Evolutionary conservation across 2,888 invertebrate genomes (phyloP), one percentile per base, ranked within the genome.

Genomic region (Lasioglossum villosulum): DNA sequence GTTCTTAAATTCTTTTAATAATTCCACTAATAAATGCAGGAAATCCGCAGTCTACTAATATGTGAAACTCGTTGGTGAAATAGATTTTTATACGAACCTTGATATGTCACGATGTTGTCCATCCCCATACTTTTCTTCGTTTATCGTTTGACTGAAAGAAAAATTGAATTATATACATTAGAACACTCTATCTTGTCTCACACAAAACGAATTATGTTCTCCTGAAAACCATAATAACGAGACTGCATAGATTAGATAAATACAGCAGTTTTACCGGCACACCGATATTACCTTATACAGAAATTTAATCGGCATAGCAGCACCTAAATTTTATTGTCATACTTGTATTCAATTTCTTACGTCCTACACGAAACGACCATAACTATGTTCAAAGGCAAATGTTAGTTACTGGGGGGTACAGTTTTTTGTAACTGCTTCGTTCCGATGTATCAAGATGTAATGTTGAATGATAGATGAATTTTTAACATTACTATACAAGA

Each of bases 131-230:
- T 96, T 96, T 91, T 97, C 97, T 95, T 97, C 97, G 92, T 96
- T 96, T 93, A 97, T 96, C 86, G 97, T 96, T 96, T 97, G 97
- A 95, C 97, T 97, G 96, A 91, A 95, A 95, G 90, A 90, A 90
- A 91, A 90, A 87, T 80, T 85, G 12, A 75, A 71, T 79, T 88
- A 70, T 71, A 78, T 78, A 77, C 75, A 74, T 70, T 63, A 75
- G 80, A 77, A 78, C 68, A 72, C n/a, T 42, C 75, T 45, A 42
- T 42, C 16, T 45, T 78, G 8, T 39, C 30, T 27, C 5, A 70
- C 23, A 42, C 56, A 45, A 66, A 73, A 68, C 16, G 5, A 63
- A n/a, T 78, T 71, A 48, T 37, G 14, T 59, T 81, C 39, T 42
- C 27, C 37, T 72, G 59, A 78, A 78, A 72, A 19, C 19, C 2